These are phyloP conservation scores for Globia sparganii DNA, from an alignment of 2,888 invertebrate genomes.

Conservation along the genomic window DNA sequence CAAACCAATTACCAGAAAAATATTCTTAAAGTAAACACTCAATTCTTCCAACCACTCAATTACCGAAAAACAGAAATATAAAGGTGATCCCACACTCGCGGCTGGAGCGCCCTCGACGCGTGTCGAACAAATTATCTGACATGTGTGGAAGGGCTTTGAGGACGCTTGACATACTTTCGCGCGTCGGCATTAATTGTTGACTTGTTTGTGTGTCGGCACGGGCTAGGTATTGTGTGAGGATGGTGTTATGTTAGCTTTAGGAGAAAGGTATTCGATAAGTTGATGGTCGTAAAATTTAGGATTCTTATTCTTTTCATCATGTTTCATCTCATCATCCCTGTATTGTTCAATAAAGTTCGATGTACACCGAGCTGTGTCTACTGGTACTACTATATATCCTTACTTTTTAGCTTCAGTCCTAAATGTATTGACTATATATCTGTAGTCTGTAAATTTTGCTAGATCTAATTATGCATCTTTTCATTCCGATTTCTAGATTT, in stretches of 20 bases:
- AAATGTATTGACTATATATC: neutral
- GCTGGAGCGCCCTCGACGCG: slow-evolving; percentile 67
- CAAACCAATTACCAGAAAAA: slow-evolving; percentile 26
- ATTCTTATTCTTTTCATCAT: neutral
- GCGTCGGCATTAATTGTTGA: slow-evolving; percentile 74
- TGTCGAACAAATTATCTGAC: slow-evolving; percentile 77
- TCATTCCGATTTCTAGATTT: neutral
- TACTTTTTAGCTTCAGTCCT: neutral
- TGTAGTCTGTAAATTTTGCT: neutral
- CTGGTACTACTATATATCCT: too few species aligned
- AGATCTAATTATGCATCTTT: neutral
- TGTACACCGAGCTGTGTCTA: too few species aligned
- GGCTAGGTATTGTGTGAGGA: neutral
- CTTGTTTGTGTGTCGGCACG: slow-evolving; percentile 57
- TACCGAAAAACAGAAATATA: slow-evolving; percentile 69
- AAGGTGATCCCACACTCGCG: slow-evolving; percentile 66
- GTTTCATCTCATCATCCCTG: neutral
- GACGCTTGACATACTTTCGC: slow-evolving; percentile 79
- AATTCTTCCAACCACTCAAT: slow-evolving; percentile 46
- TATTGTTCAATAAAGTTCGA: neutral
- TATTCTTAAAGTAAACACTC: slow-evolving; percentile 35
- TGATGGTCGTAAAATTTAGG: neutral
- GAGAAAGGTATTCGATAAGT: neutral
- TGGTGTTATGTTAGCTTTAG: neutral
- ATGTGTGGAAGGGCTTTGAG: slow-evolving; percentile 66